phyloP scores from a whole-genome alignment of 2,888 invertebrate species.

The Drosophila subquinaria region DNA sequence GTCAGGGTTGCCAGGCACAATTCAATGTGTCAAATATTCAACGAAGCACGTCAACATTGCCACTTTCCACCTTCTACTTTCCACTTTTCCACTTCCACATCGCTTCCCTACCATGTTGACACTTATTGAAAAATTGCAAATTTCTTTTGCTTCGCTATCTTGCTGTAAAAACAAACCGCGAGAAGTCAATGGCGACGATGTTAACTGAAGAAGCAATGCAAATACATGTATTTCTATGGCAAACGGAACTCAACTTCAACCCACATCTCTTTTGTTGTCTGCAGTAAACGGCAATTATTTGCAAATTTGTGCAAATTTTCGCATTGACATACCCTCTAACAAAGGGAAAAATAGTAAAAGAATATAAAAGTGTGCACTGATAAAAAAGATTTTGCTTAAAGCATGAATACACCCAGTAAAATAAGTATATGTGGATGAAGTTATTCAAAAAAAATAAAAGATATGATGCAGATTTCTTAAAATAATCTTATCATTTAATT shows the following conservation, averaged over 20 bases:
- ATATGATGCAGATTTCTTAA: too few relatives aligned
- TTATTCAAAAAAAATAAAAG: too few relatives aligned
- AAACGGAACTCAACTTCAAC: neutral
- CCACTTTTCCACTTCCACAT: slow-evolving; percentile 33
- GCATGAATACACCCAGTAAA: too few relatives aligned
- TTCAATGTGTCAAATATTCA: slow-evolving; percentile 26
- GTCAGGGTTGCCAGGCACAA: slow-evolving; percentile 10
- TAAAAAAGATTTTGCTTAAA: neutral
- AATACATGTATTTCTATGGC: slow-evolving; percentile 16
- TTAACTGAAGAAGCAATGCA: slow-evolving; percentile 12
- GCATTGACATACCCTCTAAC: slow-evolving; percentile 1
- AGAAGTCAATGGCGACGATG: slow-evolving; percentile 13
- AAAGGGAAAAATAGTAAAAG: neutral
- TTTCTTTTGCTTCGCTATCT: slow-evolving; percentile 27
- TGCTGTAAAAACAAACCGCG: slow-evolving; percentile 5
- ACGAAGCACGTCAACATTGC: slow-evolving; percentile 52
- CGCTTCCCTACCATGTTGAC: slow-evolving; percentile 47
- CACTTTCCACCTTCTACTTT: slow-evolving; percentile 26
- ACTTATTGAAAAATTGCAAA: slow-evolving; percentile 65
- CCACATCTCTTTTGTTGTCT: slow-evolving; percentile 25
- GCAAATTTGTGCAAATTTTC: slow-evolving; percentile 51
- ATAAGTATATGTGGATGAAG: too few relatives aligned
- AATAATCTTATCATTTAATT: too few relatives aligned
- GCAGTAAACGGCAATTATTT: slow-evolving; percentile 50
- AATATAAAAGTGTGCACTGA: neutral